Evolutionary conservation across 92 coral and sea anemone genomes (phyloP).

Genomic region (Galaxea fascicularis): DNA sequence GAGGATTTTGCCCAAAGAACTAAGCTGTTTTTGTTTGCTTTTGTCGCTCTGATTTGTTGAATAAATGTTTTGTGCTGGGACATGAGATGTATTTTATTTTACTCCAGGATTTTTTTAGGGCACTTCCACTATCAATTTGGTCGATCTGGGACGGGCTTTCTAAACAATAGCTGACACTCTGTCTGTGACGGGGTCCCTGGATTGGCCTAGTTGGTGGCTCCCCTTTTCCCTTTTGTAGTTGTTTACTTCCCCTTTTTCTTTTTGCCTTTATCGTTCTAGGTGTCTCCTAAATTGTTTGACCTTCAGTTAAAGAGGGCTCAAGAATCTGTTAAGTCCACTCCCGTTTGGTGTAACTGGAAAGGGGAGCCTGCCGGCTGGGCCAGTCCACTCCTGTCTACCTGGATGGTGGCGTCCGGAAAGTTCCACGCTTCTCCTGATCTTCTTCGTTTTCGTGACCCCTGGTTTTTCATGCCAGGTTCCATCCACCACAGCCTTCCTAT

Average conservation of each 20-base stretch:
- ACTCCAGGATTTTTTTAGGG: neutral
- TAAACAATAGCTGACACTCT: conserved; percentile 24
- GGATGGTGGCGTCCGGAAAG: conserved; percentile 40
- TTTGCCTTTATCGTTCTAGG: neutral
- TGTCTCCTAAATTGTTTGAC: neutral
- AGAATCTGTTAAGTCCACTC: conserved; percentile 16
- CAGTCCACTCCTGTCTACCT: conserved; percentile 32
- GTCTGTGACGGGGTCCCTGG: conserved; percentile 40
- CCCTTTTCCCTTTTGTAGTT: conserved; percentile 5
- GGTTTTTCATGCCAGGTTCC: conserved; percentile 27
- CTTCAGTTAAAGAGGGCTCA: conserved; percentile 5
- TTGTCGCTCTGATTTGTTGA: neutral
- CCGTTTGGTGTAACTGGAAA: conserved; percentile 27
- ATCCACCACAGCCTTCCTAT: conserved; percentile 25
- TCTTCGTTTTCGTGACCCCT: conserved; percentile 39
- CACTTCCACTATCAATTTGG: conserved; percentile 11
- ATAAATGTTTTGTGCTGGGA: neutral
- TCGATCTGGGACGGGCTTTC: conserved; percentile 31
- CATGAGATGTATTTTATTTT: neutral
- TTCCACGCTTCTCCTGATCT: conserved; percentile 28
- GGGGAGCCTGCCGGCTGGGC: conserved; percentile 19
- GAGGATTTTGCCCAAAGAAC: conserved; percentile 24
- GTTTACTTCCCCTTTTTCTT: neutral
- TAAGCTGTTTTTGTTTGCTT: neutral
- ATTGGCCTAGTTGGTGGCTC: conserved; percentile 36